These are phyloP conservation scores for Leptinotarsa haldemani DNA, from an alignment of 2,888 invertebrate species.

Conservation along the genomic window DNA sequence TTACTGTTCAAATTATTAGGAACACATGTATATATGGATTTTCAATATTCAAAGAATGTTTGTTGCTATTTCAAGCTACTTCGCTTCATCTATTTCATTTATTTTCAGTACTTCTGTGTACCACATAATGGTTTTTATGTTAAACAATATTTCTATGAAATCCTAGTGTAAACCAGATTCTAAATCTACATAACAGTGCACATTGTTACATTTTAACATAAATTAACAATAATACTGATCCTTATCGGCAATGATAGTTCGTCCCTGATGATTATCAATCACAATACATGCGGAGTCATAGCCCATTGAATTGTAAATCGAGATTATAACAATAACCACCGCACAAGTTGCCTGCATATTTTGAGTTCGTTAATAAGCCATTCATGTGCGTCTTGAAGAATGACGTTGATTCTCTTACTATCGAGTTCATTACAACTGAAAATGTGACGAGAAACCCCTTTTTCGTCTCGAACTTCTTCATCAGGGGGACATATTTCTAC, in stretches of 20 bases:
- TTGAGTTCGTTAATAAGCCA: constrained; percentile 57
- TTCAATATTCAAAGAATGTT: too few relatives aligned
- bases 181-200: constrained; percentile 33
- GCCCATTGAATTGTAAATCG: constrained; percentile 63
- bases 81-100: too few relatives aligned
- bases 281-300: constrained; percentile 62
- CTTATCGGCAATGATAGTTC: constrained; percentile 40
- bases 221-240: constrained; percentile 40
- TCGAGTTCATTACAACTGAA: background rate
- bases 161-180: background rate
- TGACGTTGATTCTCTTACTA: constrained; percentile 21
- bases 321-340: constrained; percentile 56
- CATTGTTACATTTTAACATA: constrained; percentile 34
- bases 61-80: too few relatives aligned
- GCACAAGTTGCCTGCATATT: constrained; percentile 59
- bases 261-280: constrained; percentile 56
- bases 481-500: too few relatives aligned
- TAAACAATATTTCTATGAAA: background rate
- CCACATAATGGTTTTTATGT: background rate
- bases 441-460: background rate
- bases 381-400: constrained; percentile 40
- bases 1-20: too few relatives aligned
- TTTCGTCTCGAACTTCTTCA: too few relatives aligned
- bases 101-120: constrained; percentile 6
- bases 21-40: too few relatives aligned